Conservation (phyloP, 2,113 vertebrate genomes). For the Nansenia antarctica region DNA sequence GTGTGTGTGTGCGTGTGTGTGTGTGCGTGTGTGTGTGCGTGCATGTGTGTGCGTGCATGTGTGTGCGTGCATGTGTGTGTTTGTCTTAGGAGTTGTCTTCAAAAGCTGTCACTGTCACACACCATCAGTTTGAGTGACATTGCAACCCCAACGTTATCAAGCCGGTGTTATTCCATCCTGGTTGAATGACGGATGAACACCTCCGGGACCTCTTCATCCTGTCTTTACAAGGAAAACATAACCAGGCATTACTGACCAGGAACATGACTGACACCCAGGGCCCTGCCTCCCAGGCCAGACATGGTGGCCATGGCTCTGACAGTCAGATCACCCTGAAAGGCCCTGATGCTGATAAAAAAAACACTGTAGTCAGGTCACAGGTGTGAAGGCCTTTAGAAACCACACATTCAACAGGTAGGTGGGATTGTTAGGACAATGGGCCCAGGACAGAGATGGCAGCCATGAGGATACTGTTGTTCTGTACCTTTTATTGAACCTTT, state of each 20-base stretch:
- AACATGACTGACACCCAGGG: background rate
- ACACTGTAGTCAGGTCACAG: background rate
- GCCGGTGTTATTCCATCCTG: constrained; percentile 9
- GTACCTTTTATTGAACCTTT: no score
- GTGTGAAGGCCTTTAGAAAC: constrained; percentile 4
- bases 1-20: background rate
- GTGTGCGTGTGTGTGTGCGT: background rate
- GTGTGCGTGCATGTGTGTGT: no score
- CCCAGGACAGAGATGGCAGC: background rate
- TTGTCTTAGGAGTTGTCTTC: background rate
- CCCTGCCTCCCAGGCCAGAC: background rate
- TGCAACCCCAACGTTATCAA: no score
- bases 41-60: background rate
- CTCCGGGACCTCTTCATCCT: background rate
- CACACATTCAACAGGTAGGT: constrained; percentile 4
- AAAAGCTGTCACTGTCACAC: background rate
- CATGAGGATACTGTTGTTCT: background rate
- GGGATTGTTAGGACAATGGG: constrained; percentile 11
- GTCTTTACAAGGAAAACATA: no score
- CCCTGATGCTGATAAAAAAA: constrained; percentile 37
- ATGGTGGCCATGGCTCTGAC: constrained; percentile 7
- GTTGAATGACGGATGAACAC: background rate
- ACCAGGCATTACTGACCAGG: background rate
- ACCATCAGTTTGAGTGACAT: constrained; percentile 6
- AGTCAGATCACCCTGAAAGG: constrained; percentile 35